Percentiles rank a stretch among this genome's conserved stretches.
phyloP scores from a whole-genome alignment of 2,888 invertebrate genomes.

The Cerceris ruficornis region DNA sequence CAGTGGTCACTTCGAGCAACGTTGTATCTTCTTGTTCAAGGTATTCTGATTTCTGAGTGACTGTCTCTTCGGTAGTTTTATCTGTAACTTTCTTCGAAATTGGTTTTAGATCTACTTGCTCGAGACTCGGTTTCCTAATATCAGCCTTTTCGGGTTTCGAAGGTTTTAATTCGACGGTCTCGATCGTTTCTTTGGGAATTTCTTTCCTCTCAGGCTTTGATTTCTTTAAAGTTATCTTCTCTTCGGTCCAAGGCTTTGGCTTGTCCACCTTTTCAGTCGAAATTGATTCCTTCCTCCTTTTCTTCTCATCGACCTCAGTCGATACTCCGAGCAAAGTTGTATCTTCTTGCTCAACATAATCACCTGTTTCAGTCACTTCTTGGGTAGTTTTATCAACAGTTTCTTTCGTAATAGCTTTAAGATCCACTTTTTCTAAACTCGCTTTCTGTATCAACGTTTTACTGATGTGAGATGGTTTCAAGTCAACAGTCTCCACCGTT shows the following conservation, averaged over 20 bases:
- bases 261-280: slow-evolving; percentile 39
- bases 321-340: slow-evolving; percentile 46
- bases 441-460: slow-evolving; percentile 57
- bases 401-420: slow-evolving; percentile 81
- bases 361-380: slow-evolving; percentile 38
- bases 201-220: slow-evolving; percentile 80
- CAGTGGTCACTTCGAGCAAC: slow-evolving; percentile 37
- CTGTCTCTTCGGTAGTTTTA: slow-evolving; percentile 32
- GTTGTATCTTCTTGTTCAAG: slow-evolving; percentile 69
- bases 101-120: slow-evolving; percentile 84
- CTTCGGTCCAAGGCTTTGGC: slow-evolving; percentile 72
- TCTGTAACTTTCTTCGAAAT: slow-evolving; percentile 62
- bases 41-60: slow-evolving; percentile 69
- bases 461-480: slow-evolving; percentile 84
- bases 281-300: slow-evolving; percentile 45
- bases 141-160: slow-evolving; percentile 81
- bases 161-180: slow-evolving; percentile 84
- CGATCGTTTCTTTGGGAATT: slow-evolving; percentile 79
- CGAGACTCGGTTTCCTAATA: slow-evolving; percentile 70
- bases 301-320: slow-evolving; percentile 39
- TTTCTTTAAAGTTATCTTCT: slow-evolving; percentile 81
- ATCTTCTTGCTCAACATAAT: slow-evolving; percentile 72
- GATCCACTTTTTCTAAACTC: slow-evolving; percentile 82
- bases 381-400: slow-evolving; percentile 24
- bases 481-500: slow-evolving; percentile 82